Evolutionary conservation across 2,888 invertebrate genomes (phyloP).

Genomic region (Phortica okadai): DNA sequence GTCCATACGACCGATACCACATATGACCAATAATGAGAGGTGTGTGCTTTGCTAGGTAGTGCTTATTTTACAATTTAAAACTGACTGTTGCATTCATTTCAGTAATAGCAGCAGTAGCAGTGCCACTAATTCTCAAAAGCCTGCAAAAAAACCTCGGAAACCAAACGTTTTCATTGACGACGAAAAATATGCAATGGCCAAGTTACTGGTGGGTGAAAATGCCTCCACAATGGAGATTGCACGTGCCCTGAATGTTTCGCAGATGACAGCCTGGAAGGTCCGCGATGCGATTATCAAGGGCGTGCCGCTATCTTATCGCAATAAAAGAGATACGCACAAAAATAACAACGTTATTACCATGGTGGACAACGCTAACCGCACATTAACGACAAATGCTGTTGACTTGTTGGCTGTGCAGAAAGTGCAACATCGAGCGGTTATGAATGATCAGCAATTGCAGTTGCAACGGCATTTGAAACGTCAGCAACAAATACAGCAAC

Average conservation of each 20-base stretch:
- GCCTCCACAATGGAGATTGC: slow-evolving; percentile 76
- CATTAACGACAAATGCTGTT: too few species aligned
- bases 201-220: slow-evolving; percentile 73
- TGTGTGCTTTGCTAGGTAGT: slow-evolving; percentile 47
- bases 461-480: slow-evolving; percentile 33
- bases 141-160: slow-evolving; percentile 73
- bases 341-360: not conserved
- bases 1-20: slow-evolving; percentile 69
- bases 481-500: slow-evolving; percentile 13
- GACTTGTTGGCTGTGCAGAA: too few species aligned
- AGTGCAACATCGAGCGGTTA: not conserved
- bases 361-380: not conserved
- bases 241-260: slow-evolving; percentile 74
- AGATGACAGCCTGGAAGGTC: slow-evolving; percentile 76
- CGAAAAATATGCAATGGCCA: slow-evolving; percentile 75
- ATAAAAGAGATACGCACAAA: slow-evolving; percentile 56
- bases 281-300: slow-evolving; percentile 76
- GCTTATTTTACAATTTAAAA: not conserved
- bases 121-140: slow-evolving; percentile 37
- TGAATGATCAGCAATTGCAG: not conserved
- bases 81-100: not conserved
- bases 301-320: slow-evolving; percentile 75
- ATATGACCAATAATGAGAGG: slow-evolving; percentile 66
- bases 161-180: slow-evolving; percentile 76
- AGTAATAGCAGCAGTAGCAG: slow-evolving; percentile 32